Evolutionary conservation across 92 coral and sea anemone genomes (phyloP).

Genomic region (Porites rus): DNA sequence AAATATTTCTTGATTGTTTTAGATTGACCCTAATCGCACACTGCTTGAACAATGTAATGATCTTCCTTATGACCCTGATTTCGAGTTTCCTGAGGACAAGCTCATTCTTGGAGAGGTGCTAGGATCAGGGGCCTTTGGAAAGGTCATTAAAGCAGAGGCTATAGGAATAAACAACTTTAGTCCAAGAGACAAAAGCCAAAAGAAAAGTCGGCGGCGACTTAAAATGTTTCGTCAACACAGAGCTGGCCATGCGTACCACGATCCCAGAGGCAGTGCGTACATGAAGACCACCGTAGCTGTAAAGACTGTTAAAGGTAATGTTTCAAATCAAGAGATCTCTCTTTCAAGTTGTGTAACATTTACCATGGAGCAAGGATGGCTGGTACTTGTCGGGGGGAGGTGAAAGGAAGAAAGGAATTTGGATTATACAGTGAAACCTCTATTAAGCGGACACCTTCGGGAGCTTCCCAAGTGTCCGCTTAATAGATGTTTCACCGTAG

Average conservation of each 20-base stretch:
- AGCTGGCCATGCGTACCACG: conserved; percentile 57
- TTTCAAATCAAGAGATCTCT: too few relatives aligned
- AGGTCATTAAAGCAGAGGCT: conserved; percentile 92
- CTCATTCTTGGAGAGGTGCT: conserved; percentile 75
- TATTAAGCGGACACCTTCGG: too few relatives aligned
- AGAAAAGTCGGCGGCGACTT: conserved; percentile 66
- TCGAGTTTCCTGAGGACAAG: conserved; percentile 89
- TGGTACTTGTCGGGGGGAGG: too few relatives aligned
- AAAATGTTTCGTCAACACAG: conserved; percentile 61
- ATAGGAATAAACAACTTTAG: conserved; percentile 76
- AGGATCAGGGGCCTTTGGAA: conserved; percentile 93
- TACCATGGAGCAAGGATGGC: too few relatives aligned
- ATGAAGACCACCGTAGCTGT: conserved; percentile 83
- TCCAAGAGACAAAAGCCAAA: conserved; percentile 77
- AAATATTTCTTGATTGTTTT: too few relatives aligned
- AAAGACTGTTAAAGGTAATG: conserved; percentile 85
- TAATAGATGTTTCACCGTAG: too few relatives aligned
- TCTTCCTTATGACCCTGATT: conserved; percentile 73
- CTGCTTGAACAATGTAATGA: conserved; percentile 75
- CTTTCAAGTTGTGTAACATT: too few relatives aligned
- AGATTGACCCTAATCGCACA: conserved; percentile 62
- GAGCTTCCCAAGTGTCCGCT: too few relatives aligned
- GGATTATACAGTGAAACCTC: too few relatives aligned
- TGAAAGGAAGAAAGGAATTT: too few relatives aligned
- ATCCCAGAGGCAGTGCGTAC: conserved; percentile 56